Evolutionary conservation across 2,113 vertebrate species (phyloP).

Genomic region (Lates calcarifer): DNA sequence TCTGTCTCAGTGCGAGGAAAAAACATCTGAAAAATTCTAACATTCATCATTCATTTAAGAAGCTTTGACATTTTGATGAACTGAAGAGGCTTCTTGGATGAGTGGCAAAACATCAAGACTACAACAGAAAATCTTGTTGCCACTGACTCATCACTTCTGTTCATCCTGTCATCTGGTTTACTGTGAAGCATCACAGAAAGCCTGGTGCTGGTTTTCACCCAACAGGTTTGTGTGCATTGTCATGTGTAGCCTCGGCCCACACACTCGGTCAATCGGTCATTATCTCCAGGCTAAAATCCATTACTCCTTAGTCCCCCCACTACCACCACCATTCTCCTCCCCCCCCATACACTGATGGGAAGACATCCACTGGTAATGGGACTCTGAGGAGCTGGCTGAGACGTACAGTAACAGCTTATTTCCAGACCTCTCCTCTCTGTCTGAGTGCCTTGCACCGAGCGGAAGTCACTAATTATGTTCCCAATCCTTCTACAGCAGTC

Average conservation of each 20-base stretch:
- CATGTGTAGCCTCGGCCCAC: neutral
- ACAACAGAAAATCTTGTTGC: neutral
- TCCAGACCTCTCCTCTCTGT: constrained; percentile 52
- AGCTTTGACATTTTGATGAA: neutral
- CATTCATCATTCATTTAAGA: neutral
- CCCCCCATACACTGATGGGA: constrained; percentile 64
- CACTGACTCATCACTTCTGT: neutral
- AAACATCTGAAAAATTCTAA: neutral
- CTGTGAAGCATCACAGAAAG: neutral
- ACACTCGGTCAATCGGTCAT: constrained; percentile 9
- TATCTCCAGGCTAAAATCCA: constrained; percentile 45
- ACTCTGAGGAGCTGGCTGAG: constrained; percentile 60
- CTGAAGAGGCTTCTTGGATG: neutral
- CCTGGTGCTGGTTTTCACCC: neutral
- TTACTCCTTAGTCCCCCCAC: constrained; percentile 18
- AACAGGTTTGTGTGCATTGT: neutral
- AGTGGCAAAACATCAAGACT: neutral
- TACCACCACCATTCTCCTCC: neutral
- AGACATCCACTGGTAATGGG: constrained; percentile 64
- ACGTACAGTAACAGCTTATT: constrained; percentile 52
- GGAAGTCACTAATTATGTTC: constrained; percentile 61
- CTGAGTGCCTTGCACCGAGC: constrained; percentile 55
- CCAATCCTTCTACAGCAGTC: constrained; percentile 16
- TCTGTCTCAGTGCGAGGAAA: neutral
- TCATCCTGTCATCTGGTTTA: neutral